Evolutionary conservation across 2,888 invertebrate species (phyloP).

Genomic region (Macrosoma leucophasiata): DNA sequence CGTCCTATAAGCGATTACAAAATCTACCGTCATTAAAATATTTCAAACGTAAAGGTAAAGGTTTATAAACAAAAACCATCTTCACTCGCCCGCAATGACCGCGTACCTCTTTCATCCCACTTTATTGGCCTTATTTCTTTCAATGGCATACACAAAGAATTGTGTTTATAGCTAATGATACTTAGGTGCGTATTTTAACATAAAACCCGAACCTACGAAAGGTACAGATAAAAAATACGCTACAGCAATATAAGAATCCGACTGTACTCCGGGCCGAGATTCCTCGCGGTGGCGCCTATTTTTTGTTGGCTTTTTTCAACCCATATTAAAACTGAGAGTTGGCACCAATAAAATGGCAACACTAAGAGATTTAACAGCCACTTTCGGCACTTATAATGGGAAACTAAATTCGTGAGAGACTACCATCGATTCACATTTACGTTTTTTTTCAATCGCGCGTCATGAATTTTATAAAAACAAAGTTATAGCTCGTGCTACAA

Average conservation of each 20-base stretch:
- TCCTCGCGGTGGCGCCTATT: slow-evolving; percentile 68
- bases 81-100: slow-evolving; percentile 44
- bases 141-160: slow-evolving; percentile 67
- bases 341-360: slow-evolving; percentile 69
- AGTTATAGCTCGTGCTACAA: too few species aligned
- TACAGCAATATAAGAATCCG: slow-evolving; percentile 57
- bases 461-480: too few species aligned
- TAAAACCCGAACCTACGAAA: slow-evolving; percentile 59
- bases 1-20: too few species aligned
- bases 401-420: slow-evolving; percentile 41
- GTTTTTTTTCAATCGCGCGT: too few species aligned
- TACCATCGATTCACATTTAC: slow-evolving; percentile 28
- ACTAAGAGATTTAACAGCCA: slow-evolving; percentile 61
- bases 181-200: slow-evolving; percentile 76
- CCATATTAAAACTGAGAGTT: slow-evolving; percentile 57
- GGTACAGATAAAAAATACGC: slow-evolving; percentile 61
- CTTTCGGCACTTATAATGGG: slow-evolving; percentile 53
- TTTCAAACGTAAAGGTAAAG: background rate
- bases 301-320: slow-evolving; percentile 64
- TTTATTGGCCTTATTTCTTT: slow-evolving; percentile 69
- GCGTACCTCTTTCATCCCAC: slow-evolving; percentile 31
- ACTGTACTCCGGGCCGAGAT: slow-evolving; percentile 40
- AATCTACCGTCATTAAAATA: too few species aligned
- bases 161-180: slow-evolving; percentile 73
- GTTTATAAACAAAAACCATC: slow-evolving; percentile 28